Evolutionary conservation across 2,888 invertebrate species (phyloP).

Genomic region (Spisula solida): DNA sequence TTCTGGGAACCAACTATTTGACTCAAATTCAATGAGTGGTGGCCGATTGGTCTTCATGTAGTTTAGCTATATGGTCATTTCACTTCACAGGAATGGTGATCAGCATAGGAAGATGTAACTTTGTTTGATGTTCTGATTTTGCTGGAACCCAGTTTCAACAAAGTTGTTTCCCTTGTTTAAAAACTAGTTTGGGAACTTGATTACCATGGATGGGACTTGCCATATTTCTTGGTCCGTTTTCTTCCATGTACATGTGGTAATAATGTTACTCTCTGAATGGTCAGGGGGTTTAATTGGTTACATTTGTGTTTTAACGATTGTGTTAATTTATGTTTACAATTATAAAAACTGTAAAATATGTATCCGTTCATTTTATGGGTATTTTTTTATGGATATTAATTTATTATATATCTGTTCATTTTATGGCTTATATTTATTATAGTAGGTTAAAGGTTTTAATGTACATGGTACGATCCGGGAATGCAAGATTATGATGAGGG

Average conservation of each 20-base stretch:
- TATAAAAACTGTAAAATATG: background rate
- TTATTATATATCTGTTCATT: background rate
- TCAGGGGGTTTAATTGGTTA: background rate
- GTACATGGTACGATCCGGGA: conserved; percentile 24
- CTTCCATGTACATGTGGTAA: background rate
- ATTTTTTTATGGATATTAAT: background rate
- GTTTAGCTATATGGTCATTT: no score
- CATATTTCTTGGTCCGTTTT: no score
- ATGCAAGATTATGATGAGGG: conserved; percentile 37
- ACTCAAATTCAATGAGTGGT: no score
- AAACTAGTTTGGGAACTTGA: background rate
- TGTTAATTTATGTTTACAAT: background rate
- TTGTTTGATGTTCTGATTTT: no score
- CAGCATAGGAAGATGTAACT: no score
- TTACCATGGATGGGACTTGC: no score
- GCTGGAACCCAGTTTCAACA: no score
- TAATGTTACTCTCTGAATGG: background rate
- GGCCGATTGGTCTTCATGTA: no score
- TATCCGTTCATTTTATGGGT: background rate
- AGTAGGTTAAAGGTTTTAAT: conserved; percentile 33
- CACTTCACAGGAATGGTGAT: no score
- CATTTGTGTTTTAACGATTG: background rate
- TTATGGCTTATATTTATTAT: background rate
- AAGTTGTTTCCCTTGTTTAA: background rate
- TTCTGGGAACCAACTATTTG: no score